Conservation (phyloP, 2,888 invertebrate species). For the Neoascia interrupta region DNA sequence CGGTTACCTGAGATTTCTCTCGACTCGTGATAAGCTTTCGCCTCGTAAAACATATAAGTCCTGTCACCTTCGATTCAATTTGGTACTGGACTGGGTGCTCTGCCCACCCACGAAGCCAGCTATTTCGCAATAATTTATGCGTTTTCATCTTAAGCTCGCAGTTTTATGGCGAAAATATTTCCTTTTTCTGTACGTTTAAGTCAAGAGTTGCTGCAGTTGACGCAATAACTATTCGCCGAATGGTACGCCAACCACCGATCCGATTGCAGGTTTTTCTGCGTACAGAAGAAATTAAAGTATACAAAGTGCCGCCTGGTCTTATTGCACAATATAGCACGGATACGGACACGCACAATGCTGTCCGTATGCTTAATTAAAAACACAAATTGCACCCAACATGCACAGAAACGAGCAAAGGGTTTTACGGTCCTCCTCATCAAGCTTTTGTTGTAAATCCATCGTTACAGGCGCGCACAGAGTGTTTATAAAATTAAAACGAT, state of each 20-base stretch:
- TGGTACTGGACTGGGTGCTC: neutral
- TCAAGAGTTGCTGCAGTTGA: conserved; percentile 4
- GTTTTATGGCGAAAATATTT: conserved; percentile 1
- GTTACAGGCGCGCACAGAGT: neutral
- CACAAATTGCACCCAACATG: conserved; percentile 4
- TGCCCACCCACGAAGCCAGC: conserved; percentile 4
- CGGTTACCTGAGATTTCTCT: too few relatives aligned
- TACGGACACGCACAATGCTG: conserved; percentile 11
- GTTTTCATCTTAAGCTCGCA: conserved; percentile 3
- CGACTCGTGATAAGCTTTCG: conserved; percentile 11
- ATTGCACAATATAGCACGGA: conserved; percentile 34
- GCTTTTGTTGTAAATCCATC: conserved; percentile 24
- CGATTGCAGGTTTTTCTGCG: neutral
- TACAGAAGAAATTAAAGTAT: conserved; percentile 7
- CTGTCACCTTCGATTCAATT: conserved; percentile 11
- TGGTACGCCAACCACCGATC: too few relatives aligned
- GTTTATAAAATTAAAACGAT: conserved; percentile 8
- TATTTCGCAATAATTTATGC: conserved; percentile 24
- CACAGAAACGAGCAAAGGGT: neutral
- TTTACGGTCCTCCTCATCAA: conserved; percentile 13
- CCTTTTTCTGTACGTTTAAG: conserved; percentile 3
- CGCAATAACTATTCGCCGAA: conserved; percentile 23
- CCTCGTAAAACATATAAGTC: conserved; percentile 18
- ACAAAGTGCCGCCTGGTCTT: conserved; percentile 9
- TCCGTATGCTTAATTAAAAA: conserved; percentile 37